Base-by-base conservation (phyloP, 1,140 invertebrate genomes). In the Plodia interpunctella region DNA sequence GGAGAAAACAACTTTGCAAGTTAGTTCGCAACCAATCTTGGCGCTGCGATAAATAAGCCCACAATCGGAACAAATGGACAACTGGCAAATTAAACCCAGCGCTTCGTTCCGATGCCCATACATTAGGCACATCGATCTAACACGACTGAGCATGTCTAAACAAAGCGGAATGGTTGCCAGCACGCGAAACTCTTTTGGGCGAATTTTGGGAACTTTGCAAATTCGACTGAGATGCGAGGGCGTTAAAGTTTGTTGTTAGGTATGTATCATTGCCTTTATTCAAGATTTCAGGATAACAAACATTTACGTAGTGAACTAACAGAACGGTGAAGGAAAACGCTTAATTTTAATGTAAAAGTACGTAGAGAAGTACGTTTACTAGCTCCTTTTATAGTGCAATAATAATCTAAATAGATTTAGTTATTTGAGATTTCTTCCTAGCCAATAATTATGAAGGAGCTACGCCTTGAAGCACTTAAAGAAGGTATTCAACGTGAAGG, bases 1-100 rank as follows among this genome's bases (percentile, higher is more conserved):
- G 13, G 15, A 5, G 38, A 10, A 44, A 32, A 32, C 30, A 32
- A 44, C 38, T 25, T 53, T 5, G 51, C 51, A 25, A n/a, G 19
- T 53, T 53, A 18, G 17, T 51, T 53, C 5, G 15, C 56, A 72
- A 70, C 72, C 76, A 78, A 81, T 80, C 75, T 70, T 63, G 63
- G 63, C 63, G 68, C 70, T 60, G 68, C 78, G 68, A 86, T 86
- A 88, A 88, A 88, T 87, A 86, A 82, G 72, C 69, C 70, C 65
- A 70, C 72, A 86, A 88, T 87, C 83, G 86, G 78, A 84, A 87
- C 80, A 80, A 88, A 87, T 87, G 83, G 82, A 88, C 85, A 83
- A 69, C 65, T 72, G 74, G 80, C 76, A 80, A 83, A 88, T 88
- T 86, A 88, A 83, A 83, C 77, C 74, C 70, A 62, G 54, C 62